phyloP scores from a whole-genome alignment of 2,113 vertebrate species.

The Campylomormyrus tamandua region DNA sequence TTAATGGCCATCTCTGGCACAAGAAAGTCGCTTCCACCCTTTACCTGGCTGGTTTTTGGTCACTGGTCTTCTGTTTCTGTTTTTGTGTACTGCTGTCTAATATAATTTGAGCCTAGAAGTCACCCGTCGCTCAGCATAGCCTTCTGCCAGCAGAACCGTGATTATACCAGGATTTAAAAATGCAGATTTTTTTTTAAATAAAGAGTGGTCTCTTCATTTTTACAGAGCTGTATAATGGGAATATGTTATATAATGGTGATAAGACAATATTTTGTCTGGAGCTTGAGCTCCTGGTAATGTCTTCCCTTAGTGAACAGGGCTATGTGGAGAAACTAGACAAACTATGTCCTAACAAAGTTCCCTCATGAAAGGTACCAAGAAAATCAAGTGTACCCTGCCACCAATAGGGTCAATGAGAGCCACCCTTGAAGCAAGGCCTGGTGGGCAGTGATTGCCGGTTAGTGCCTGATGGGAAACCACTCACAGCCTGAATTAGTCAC shows the following conservation, averaged over 20 bases:
- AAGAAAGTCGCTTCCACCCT: no score
- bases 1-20: no score
- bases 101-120: no score
- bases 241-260: neutral
- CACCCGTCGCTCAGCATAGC: no score
- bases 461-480: neutral
- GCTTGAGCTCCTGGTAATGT: neutral
- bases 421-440: neutral
- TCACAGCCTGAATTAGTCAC: neutral
- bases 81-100: no score
- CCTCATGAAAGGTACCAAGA: neutral
- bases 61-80: no score
- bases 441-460: neutral
- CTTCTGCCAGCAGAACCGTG: no score
- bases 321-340: neutral
- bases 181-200: no score
- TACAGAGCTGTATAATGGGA: neutral
- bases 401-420: neutral
- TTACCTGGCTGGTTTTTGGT: no score
- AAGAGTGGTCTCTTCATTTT: no score
- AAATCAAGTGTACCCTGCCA: neutral
- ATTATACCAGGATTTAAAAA: no score
- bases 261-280: neutral
- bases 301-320: no score
- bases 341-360: neutral